These are phyloP conservation scores for Drosophila novamexicana DNA, from an alignment of 1,140 invertebrate genomes.

Conservation along the genomic window DNA sequence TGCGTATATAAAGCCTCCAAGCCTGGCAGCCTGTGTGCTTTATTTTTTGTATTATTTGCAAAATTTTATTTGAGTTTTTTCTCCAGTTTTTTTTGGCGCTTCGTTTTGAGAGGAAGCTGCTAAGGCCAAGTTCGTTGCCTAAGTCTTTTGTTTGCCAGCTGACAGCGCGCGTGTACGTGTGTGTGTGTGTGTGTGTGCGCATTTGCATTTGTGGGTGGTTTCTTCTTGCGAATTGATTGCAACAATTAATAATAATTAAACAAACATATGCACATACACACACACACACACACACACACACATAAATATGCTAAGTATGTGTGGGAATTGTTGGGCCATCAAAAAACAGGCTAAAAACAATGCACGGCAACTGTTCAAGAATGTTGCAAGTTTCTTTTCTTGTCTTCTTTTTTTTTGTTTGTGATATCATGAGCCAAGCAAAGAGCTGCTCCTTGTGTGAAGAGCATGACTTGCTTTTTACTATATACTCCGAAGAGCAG, in stretches of 20 bases:
- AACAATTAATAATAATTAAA: conserved; percentile 21
- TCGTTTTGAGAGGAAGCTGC: conserved; percentile 5
- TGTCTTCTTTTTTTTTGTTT: no score
- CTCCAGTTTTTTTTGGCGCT: conserved; percentile 5
- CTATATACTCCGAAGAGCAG: no score
- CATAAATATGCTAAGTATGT: not conserved
- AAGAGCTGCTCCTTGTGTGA: no score
- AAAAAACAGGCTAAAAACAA: no score
- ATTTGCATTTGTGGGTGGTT: conserved; percentile 43
- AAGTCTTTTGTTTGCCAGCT: conserved; percentile 73
- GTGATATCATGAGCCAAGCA: no score
- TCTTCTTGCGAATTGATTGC: conserved; percentile 25
- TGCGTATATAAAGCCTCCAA: conserved; percentile 30
- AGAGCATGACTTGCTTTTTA: no score
- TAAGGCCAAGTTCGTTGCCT: conserved; percentile 70
- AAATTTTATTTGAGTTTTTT: conserved; percentile 2
- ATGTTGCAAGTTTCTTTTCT: no score
- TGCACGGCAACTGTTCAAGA: no score
- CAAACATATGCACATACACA: conserved; percentile 7
- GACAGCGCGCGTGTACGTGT: not conserved
- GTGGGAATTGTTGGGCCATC: not conserved
- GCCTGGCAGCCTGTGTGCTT: conserved; percentile 32
- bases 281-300: not conserved
- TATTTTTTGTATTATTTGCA: not conserved
- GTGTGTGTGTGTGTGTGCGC: not conserved